phyloP scores from a whole-genome alignment of 2,888 invertebrate genomes.

The Chouioia cunea region DNA sequence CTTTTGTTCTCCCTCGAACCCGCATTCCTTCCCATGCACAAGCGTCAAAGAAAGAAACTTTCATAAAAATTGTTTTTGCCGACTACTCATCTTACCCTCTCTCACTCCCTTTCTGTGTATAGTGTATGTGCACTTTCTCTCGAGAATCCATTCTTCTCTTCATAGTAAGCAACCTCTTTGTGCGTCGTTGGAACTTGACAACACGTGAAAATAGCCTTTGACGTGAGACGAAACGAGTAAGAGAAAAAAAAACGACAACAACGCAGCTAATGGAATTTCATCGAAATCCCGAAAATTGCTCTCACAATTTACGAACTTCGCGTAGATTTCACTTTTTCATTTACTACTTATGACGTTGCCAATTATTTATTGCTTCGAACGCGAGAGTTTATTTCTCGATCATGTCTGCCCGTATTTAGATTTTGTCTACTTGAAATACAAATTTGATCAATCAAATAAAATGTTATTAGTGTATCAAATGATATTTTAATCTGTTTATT shows the following conservation, averaged over 20 bases:
- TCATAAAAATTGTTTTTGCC: slow-evolving; percentile 31
- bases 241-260: background rate
- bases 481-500: no score
- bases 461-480: no score
- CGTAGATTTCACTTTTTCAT: background rate
- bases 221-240: background rate
- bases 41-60: slow-evolving; percentile 11
- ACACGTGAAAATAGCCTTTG: slow-evolving; percentile 14
- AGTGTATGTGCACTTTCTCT: no score
- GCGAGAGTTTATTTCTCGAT: no score
- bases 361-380: no score
- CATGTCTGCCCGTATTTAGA: background rate
- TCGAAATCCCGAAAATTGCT: slow-evolving; percentile 30
- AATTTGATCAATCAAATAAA: no score
- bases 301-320: slow-evolving; percentile 12
- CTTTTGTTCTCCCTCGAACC: no score
- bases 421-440: slow-evolving; percentile 8
- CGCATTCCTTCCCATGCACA: no score
- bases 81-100: background rate
- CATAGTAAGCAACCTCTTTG: slow-evolving; percentile 13
- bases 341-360: no score
- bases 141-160: slow-evolving; percentile 22
- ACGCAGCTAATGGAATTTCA: slow-evolving; percentile 34
- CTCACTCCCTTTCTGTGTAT: no score
- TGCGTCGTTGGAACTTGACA: slow-evolving; percentile 3